These are phyloP conservation scores for Irena cyanogastra DNA, from an alignment of 2,113 vertebrate genomes.

Conservation along the genomic window DNA sequence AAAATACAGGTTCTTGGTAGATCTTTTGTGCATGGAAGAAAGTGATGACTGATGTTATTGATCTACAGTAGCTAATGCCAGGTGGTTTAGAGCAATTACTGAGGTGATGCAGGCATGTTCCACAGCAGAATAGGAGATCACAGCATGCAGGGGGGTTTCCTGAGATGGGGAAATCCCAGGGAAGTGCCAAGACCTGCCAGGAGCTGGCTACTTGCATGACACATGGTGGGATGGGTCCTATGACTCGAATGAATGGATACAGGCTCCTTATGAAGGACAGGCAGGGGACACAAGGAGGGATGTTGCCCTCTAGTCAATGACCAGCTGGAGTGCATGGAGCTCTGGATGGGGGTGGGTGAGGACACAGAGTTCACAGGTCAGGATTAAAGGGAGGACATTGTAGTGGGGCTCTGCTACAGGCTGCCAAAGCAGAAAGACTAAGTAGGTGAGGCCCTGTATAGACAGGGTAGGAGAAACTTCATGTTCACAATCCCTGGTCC, in stretches of 20 bases:
- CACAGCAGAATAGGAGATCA: background rate
- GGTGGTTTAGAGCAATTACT: background rate
- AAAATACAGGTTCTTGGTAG: background rate
- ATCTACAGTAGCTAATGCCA: background rate
- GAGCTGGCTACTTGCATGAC: background rate
- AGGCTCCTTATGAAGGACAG: background rate
- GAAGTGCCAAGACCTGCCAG: background rate
- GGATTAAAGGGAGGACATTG: background rate
- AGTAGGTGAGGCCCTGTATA: background rate
- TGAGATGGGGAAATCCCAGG: background rate
- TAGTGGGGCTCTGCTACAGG: background rate
- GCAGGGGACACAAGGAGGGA: background rate
- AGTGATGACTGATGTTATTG: background rate
- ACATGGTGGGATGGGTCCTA: background rate
- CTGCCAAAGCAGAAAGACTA: background rate
- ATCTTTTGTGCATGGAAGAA: background rate
- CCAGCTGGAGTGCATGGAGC: background rate
- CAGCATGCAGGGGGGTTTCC: accelerated
- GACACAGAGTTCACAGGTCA: background rate
- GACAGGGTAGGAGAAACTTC: background rate
- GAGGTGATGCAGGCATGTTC: background rate
- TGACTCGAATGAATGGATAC: background rate
- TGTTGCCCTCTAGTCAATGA: background rate
- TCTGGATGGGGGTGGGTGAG: background rate
- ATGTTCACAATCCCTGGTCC: background rate